phyloP scores from a whole-genome alignment of 2,797 vertebrate species.

The Pterois miles region DNA sequence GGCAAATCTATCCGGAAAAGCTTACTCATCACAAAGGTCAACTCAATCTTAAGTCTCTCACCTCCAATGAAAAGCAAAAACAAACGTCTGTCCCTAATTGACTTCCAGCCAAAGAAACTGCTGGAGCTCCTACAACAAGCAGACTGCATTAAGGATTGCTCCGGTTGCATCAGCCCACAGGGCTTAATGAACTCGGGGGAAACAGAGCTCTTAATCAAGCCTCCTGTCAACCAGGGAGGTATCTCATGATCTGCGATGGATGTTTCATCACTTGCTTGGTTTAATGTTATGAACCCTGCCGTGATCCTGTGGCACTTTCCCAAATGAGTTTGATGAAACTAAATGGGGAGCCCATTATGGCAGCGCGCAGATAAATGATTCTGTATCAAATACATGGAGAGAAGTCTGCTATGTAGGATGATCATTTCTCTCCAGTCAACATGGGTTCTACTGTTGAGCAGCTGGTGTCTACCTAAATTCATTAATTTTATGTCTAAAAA shows the following conservation, averaged over 20 bases:
- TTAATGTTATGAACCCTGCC: slow-evolving; percentile 66
- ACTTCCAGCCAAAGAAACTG: slow-evolving; percentile 12
- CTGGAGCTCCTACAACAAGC: slow-evolving; percentile 24
- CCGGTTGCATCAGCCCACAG: slow-evolving; percentile 74
- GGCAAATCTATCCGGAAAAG: slow-evolving; percentile 13
- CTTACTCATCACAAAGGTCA: slow-evolving; percentile 36
- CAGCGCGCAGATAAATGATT: slow-evolving; percentile 44
- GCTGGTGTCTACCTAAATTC: slow-evolving; percentile 37
- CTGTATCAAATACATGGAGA: slow-evolving; percentile 24
- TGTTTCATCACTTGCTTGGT: slow-evolving; percentile 72
- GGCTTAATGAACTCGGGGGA: slow-evolving; percentile 65
- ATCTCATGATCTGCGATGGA: slow-evolving; percentile 40
- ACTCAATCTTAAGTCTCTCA: slow-evolving; percentile 32
- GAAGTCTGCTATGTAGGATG: slow-evolving; percentile 4
- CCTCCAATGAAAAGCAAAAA: slow-evolving; percentile 15
- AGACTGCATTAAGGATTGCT: slow-evolving; percentile 60
- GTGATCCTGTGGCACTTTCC: slow-evolving; percentile 61
- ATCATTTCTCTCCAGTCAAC: slow-evolving; percentile 56
- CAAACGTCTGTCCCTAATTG: slow-evolving; percentile 22
- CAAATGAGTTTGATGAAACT: slow-evolving; percentile 72
- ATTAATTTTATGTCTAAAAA: slow-evolving; percentile 25
- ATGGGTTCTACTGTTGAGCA: slow-evolving; percentile 42
- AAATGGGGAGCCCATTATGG: slow-evolving; percentile 62
- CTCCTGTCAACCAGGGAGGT: slow-evolving; percentile 60
- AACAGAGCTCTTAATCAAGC: slow-evolving; percentile 61